These are phyloP conservation scores for Fragum sueziense DNA, from an alignment of 2,888 invertebrate genomes.

Conservation along the genomic window DNA sequence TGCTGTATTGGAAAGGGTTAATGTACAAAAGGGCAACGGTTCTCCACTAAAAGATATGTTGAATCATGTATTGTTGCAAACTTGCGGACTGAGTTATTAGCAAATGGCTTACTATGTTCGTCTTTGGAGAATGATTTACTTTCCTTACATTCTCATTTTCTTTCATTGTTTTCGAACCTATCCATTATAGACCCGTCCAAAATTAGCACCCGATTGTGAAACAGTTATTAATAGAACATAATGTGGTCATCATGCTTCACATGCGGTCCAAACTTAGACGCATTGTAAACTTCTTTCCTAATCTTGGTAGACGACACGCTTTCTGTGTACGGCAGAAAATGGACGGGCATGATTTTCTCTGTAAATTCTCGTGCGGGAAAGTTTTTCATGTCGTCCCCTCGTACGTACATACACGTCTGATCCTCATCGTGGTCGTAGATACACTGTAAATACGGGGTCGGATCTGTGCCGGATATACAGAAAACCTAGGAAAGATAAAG, in stretches of 20 bases:
- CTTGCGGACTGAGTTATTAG: no score
- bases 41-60: no score
- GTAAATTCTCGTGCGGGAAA: constrained; percentile 75
- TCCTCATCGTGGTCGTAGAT: constrained; percentile 66
- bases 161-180: no score
- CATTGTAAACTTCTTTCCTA: constrained; percentile 59
- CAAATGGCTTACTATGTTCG: no score
- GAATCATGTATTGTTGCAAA: no score
- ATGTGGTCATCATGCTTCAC: constrained; percentile 58
- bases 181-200: no score
- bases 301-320: constrained; percentile 69
- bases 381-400: constrained; percentile 78
- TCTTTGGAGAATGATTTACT: no score
- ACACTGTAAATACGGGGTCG: constrained; percentile 71
- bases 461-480: constrained; percentile 76
- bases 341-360: constrained; percentile 74
- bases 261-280: constrained; percentile 65
- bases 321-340: constrained; percentile 75
- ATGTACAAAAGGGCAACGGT: no score
- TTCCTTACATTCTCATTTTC: no score
- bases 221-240: constrained; percentile 61
- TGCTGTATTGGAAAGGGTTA: no score
- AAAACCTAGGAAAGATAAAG: no score
- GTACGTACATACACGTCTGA: constrained; percentile 71
- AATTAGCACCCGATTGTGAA: no score